phyloP scores from a whole-genome alignment of 1,140 invertebrate species.

The Polyergus mexicanus region DNA sequence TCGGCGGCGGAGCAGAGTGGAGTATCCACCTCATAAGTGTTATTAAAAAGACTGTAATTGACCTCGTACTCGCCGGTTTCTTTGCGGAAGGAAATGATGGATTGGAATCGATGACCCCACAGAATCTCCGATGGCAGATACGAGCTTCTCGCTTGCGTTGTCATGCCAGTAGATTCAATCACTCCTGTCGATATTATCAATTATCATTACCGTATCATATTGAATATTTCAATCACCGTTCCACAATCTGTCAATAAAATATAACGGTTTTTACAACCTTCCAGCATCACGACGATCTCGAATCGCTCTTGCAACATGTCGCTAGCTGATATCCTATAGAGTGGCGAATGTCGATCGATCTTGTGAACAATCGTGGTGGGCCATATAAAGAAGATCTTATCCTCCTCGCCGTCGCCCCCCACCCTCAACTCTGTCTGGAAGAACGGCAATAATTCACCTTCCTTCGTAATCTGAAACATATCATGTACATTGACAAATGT shows the following conservation, averaged over 20 bases:
- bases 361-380: slow-evolving; percentile 95
- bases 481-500: neutral
- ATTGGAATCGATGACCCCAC: slow-evolving; percentile 97
- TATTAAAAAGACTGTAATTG: slow-evolving; percentile 97
- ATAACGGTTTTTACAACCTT: slow-evolving; percentile 89
- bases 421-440: slow-evolving; percentile 94
- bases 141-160: slow-evolving; percentile 95
- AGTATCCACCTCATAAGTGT: slow-evolving; percentile 96
- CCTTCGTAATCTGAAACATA: slow-evolving; percentile 93
- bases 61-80: slow-evolving; percentile 97
- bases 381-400: slow-evolving; percentile 97
- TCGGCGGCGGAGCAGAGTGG: slow-evolving; percentile 93
- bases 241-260: neutral
- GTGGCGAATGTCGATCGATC: slow-evolving; percentile 94
- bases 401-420: slow-evolving; percentile 94
- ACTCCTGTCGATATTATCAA: slow-evolving; percentile 77
- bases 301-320: slow-evolving; percentile 96
- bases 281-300: slow-evolving; percentile 98
- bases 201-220: neutral
- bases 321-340: slow-evolving; percentile 95
- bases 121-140: slow-evolving; percentile 97
- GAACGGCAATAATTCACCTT: slow-evolving; percentile 94
- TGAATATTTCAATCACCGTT: neutral
- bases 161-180: slow-evolving; percentile 96
- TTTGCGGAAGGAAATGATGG: slow-evolving; percentile 96